Base-by-base conservation (phyloP, 2,113 vertebrate species). In the Notarius lentiginosus region DNA sequence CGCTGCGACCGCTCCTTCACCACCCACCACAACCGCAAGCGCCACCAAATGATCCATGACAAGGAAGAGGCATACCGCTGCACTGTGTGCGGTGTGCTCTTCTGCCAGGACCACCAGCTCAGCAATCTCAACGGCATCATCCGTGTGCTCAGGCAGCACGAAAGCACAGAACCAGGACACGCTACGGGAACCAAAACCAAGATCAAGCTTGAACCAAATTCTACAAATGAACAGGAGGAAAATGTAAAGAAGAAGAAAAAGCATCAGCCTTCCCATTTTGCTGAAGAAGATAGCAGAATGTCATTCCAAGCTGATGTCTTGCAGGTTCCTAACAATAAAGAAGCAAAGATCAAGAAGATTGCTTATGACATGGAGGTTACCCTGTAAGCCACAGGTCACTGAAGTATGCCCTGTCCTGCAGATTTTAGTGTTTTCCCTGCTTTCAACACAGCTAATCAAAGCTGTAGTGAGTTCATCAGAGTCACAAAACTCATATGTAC, bases 1-100 rank as follows among this genome's bases (percentile, higher is more conserved):
- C 89, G 93, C 53, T 96, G 95, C 1, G 91, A 93, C 17, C 93
- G 92, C 56, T 88, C 91, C 12, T 96, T 95, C 75, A 80, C 89
- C 27, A 89, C 94, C 2, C 87, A 15, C 68, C 93, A 92, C 41
- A 86, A 90, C 79, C 94, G 95, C n/a, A 94, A 94, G 87, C 95
- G 94, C 12, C 95, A 96, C 58, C 91, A 92, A 60, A 24, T 80
- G 14, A 91, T 93, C 70, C 90, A 96, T 18, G 86, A 92, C 87
- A 93, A 88, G 91, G 92, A 95, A 49, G 88, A 89, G 56, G 87
- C 91, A 84, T 92, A 92, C 90, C 94, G 94, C 81, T 27, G 90
- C 84, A 65, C 2, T 6, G 87, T 11, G 41, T 95, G 95, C 22
- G 92, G 93, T 0, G 83, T 84, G 0, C 87, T 94, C 34, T 95